phyloP scores from a whole-genome alignment of 2,113 vertebrate genomes.

The Orthonyx spaldingii region DNA sequence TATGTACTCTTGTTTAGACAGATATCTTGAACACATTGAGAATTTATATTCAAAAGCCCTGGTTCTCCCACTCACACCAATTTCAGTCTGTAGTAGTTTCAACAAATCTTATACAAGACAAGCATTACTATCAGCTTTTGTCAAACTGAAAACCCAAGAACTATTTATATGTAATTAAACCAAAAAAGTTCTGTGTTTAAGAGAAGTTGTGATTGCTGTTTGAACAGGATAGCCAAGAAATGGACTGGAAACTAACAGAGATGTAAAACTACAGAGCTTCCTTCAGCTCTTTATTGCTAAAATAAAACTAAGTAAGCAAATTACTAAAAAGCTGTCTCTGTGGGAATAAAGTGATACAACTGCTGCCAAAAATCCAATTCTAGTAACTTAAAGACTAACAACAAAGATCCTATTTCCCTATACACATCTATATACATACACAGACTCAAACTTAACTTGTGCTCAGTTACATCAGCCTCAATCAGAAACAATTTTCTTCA shows the following conservation, averaged over 20 bases:
- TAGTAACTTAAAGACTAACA: background rate
- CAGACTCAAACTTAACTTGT: background rate
- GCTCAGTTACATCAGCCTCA: background rate
- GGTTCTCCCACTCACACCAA: background rate
- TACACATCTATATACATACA: background rate
- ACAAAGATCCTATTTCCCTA: background rate
- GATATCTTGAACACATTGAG: background rate
- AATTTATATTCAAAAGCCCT: background rate
- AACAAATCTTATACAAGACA: background rate
- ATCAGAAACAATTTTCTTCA: background rate
- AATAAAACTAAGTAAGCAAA: background rate
- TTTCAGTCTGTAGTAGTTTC: background rate
- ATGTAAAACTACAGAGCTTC: background rate
- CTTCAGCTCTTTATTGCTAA: background rate
- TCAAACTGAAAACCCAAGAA: background rate
- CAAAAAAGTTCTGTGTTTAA: background rate
- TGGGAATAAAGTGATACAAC: background rate
- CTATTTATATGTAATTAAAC: background rate
- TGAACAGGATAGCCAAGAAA: background rate
- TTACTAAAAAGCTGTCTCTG: background rate
- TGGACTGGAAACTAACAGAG: background rate
- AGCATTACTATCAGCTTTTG: background rate
- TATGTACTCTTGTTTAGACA: background rate
- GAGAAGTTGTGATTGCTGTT: background rate
- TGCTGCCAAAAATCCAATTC: background rate